Percentiles rank a stretch among this genome's conserved stretches.
phyloP scores from a whole-genome alignment of 2,888 invertebrate species.

The Lithodes maja region DNA sequence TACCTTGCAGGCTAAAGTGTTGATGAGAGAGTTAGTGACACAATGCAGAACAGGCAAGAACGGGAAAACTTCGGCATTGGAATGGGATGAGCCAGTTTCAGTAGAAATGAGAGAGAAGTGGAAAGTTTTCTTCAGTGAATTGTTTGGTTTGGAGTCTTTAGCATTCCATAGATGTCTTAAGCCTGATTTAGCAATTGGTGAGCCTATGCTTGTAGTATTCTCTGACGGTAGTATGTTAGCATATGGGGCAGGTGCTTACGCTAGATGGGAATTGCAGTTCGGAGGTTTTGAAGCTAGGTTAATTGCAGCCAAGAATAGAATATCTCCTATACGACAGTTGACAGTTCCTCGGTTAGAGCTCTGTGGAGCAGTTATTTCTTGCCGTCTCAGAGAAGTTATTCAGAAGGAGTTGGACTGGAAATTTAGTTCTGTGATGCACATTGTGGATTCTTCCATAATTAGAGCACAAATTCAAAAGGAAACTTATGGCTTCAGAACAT shows the following conservation, averaged over 20 bases:
- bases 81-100: constrained; percentile 19
- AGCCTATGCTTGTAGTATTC: constrained; percentile 40
- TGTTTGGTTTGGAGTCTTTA: constrained; percentile 24
- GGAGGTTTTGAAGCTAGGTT: not conserved
- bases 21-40: not conserved
- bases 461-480: constrained; percentile 51
- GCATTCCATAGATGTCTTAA: constrained; percentile 26
- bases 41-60: not conserved
- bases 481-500: constrained; percentile 28
- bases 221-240: constrained; percentile 41
- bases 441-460: constrained; percentile 34
- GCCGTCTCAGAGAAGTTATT: constrained; percentile 13
- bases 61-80: not conserved
- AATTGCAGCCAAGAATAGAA: constrained; percentile 25
- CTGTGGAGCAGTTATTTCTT: constrained; percentile 23
- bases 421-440: constrained; percentile 18
- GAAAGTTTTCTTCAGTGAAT: not conserved
- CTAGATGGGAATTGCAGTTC: not conserved
- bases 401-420: constrained; percentile 2
- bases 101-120: not conserved
- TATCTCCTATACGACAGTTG: constrained; percentile 21
- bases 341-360: constrained; percentile 40
- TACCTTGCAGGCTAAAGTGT: constrained; percentile 23
- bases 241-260: constrained; percentile 37
- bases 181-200: constrained; percentile 18